Evolutionary conservation across 2,797 vertebrate genomes (phyloP).

Genomic region (Orestias chungarensis): DNA sequence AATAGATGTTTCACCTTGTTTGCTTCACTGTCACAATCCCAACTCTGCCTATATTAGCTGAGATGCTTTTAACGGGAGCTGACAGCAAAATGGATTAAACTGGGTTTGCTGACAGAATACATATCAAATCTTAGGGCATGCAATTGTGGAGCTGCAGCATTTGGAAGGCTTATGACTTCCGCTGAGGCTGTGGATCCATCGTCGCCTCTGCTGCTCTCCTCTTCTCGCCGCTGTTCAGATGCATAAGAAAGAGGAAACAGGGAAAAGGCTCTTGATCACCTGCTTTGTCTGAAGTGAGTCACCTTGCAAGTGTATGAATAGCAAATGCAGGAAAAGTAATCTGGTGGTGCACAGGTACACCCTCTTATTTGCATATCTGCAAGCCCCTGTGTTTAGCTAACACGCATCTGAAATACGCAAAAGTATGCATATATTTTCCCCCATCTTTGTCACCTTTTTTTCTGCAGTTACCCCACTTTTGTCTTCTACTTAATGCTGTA

Average conservation of each 20-base stretch:
- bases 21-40: slow-evolving; percentile 51
- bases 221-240: slow-evolving; percentile 48
- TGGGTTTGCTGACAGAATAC: slow-evolving; percentile 79
- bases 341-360: slow-evolving; percentile 77
- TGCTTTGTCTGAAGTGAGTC: slow-evolving; percentile 87
- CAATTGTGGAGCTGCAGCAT: slow-evolving; percentile 71
- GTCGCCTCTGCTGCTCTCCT: slow-evolving; percentile 55
- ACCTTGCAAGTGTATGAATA: slow-evolving; percentile 90
- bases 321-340: slow-evolving; percentile 84
- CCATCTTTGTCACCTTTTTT: slow-evolving; percentile 30
- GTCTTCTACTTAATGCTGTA: slow-evolving; percentile 50
- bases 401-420: slow-evolving; percentile 69
- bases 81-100: slow-evolving; percentile 83
- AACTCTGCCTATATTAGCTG: slow-evolving; percentile 57
- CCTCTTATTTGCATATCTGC: slow-evolving; percentile 83
- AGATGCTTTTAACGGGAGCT: slow-evolving; percentile 68
- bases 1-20: slow-evolving; percentile 50
- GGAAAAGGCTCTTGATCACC: slow-evolving; percentile 78
- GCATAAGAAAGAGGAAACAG: slow-evolving; percentile 44
- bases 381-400: slow-evolving; percentile 74
- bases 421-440: slow-evolving; percentile 64
- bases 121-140: slow-evolving; percentile 75
- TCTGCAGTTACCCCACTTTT: slow-evolving; percentile 40
- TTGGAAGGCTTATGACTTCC: slow-evolving; percentile 77
- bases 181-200: slow-evolving; percentile 78